Percentiles rank a stretch among this genome's conserved stretches.
These are phyloP conservation scores for Enteromius argenteus DNA, from an alignment of 2,797 vertebrate species.

Conservation along the genomic window DNA sequence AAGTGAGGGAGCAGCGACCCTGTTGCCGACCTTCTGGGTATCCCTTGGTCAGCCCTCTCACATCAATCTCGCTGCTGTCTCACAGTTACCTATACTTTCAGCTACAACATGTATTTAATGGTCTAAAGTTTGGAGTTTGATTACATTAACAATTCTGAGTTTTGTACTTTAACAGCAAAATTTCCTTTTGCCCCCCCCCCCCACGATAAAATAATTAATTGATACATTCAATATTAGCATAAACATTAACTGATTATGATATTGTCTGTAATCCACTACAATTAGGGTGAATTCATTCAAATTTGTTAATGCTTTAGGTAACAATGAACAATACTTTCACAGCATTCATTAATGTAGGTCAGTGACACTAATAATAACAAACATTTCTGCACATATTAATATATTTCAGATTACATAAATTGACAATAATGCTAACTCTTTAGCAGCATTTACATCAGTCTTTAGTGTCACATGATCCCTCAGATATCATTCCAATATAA, in stretches of 20 bases:
- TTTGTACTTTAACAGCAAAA: conserved; percentile 15
- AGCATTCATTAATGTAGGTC: background rate
- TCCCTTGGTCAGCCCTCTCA: conserved; percentile 76
- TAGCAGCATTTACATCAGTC: background rate
- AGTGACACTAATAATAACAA: background rate
- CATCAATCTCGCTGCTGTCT: conserved; percentile 78
- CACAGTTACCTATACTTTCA: conserved; percentile 67
- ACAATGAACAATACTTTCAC: too few relatives aligned
- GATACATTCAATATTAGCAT: background rate
- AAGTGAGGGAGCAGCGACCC: conserved; percentile 77
- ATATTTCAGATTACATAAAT: conserved; percentile 2
- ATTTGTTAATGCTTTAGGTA: background rate
- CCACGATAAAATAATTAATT: background rate
- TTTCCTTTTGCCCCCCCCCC: background rate
- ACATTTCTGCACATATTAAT: background rate
- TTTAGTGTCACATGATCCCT: background rate
- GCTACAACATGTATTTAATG: conserved; percentile 64
- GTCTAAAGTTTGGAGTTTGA: conserved; percentile 67
- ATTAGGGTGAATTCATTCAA: background rate
- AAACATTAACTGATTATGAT: background rate
- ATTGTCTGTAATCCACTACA: background rate
- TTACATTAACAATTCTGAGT: conserved; percentile 23
- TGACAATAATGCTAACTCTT: background rate
- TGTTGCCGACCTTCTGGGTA: conserved; percentile 72
- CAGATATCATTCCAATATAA: background rate